A percentile compares a stretch with the other conserved stretches of the same genome.
phyloP scores from a whole-genome alignment of 2,113 vertebrate species.

The Neolamprologus ventralis region DNA sequence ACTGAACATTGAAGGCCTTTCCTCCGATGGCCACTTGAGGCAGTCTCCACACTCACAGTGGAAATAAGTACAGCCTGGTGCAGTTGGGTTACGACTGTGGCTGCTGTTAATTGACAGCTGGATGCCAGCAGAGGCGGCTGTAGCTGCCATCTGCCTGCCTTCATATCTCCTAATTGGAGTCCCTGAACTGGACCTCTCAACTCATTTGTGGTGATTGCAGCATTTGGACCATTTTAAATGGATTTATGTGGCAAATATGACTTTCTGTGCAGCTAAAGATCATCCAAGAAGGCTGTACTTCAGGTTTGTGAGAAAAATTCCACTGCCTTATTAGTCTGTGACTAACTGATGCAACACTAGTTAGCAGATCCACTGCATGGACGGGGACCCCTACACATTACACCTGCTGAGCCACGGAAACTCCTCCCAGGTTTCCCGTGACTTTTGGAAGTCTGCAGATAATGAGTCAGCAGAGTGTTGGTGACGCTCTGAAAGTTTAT shows the following conservation, averaged over 20 bases:
- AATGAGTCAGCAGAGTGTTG: not conserved
- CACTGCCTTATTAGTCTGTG: not conserved
- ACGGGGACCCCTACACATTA: fast-evolving
- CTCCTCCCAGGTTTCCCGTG: not conserved
- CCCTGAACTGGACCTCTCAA: not conserved
- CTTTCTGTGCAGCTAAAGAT: not conserved
- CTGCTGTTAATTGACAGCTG: not conserved
- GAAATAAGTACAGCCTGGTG: fast-evolving
- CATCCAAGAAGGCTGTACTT: not conserved
- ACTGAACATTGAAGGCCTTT: not conserved
- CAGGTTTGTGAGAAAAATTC: not conserved
- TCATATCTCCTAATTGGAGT: not conserved
- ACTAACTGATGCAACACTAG: not conserved
- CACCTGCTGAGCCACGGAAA: not conserved
- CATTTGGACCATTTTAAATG: not conserved
- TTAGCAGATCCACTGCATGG: not conserved
- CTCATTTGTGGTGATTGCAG: not conserved
- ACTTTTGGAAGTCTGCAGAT: not conserved
- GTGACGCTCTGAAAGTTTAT: not conserved
- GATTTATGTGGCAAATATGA: not conserved
- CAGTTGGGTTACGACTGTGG: not conserved
- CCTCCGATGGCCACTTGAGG: not conserved
- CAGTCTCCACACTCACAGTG: not conserved
- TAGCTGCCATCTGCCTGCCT: not conserved
- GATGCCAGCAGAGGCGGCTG: not conserved